phyloP scores from a whole-genome alignment of 2,113 vertebrate genomes.

The Romanogobio albipinnatus region DNA sequence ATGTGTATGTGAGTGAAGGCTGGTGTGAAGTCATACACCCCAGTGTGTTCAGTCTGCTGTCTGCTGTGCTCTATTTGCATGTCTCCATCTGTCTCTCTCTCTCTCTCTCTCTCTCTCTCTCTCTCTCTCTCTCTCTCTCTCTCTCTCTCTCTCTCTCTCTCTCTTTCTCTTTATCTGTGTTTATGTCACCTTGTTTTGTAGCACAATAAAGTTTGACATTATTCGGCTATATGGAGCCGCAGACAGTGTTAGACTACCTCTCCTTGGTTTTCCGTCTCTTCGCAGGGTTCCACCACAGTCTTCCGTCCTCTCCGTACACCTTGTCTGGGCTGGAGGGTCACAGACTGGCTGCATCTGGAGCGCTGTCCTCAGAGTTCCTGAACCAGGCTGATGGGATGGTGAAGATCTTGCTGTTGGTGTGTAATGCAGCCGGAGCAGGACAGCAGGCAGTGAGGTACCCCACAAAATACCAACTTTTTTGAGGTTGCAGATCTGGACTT shows the following conservation, averaged over 20 bases:
- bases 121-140: too few species aligned
- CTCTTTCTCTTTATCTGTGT: not conserved
- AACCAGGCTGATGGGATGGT: constrained; percentile 65
- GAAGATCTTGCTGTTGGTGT: constrained; percentile 87
- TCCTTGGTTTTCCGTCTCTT: constrained; percentile 39
- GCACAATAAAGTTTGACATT: constrained; percentile 34
- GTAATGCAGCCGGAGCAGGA: constrained; percentile 80
- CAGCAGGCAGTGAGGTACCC: constrained; percentile 83
- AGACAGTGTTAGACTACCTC: not conserved
- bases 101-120: too few species aligned
- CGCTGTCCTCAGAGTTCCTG: constrained; percentile 81
- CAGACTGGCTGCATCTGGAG: constrained; percentile 65
- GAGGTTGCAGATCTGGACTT: not conserved
- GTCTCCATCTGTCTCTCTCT: not conserved
- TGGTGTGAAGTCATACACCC: constrained; percentile 11
- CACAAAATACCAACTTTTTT: constrained; percentile 49
- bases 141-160: not conserved
- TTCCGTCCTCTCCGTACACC: constrained; percentile 77
- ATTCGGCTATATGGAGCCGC: not conserved
- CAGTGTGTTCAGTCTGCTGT: constrained; percentile 36
- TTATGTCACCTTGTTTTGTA: constrained; percentile 28
- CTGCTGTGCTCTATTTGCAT: constrained; percentile 5
- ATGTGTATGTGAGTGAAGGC: too few species aligned
- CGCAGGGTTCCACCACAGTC: constrained; percentile 81
- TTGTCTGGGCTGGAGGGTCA: constrained; percentile 72